A percentile compares a stretch with the other conserved stretches of the same genome.
These are phyloP conservation scores for Arrhopalites spinosus DNA, from an alignment of 2,888 invertebrate species.

Conservation along the genomic window DNA sequence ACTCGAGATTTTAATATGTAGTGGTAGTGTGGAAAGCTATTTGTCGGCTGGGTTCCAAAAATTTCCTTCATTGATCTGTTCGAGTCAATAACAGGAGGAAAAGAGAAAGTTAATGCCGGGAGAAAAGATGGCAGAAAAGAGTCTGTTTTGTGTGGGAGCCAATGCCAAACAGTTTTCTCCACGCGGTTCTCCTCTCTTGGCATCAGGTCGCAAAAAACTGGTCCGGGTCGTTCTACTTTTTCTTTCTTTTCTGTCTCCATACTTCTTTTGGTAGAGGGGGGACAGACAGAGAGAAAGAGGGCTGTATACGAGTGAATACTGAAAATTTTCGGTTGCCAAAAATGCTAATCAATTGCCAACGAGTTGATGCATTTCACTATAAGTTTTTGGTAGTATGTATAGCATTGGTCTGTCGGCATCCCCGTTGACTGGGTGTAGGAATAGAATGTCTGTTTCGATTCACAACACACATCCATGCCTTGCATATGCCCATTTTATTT, in stretches of 20 bases:
- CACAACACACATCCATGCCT: neutral
- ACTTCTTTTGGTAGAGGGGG: neutral
- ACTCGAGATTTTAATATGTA: constrained; percentile 27
- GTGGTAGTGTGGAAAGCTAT: constrained; percentile 18
- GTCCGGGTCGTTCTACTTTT: constrained; percentile 36
- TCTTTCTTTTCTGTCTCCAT: constrained; percentile 25
- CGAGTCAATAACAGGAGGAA: constrained; percentile 44
- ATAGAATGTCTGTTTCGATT: constrained; percentile 31
- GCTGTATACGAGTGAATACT: constrained; percentile 26
- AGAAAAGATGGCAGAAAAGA: constrained; percentile 45
- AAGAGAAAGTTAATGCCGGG: constrained; percentile 41
- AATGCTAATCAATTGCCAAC: constrained; percentile 53
- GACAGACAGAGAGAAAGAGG: neutral
- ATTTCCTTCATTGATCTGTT: constrained; percentile 44
- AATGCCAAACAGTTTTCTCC: constrained; percentile 43
- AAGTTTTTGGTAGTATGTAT: neutral
- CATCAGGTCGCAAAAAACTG: constrained; percentile 39
- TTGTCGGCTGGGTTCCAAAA: constrained; percentile 43
- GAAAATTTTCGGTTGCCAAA: constrained; percentile 46
- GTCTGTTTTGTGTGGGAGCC: constrained; percentile 41
- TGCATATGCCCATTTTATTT: too few relatives aligned
- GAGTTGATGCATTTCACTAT: constrained; percentile 46
- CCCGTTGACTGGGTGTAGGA: neutral
- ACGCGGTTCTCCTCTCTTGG: constrained; percentile 36
- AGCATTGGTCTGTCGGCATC: neutral